Conservation (phyloP, 2,113 vertebrate species). For the Ciconia stormi region DNA sequence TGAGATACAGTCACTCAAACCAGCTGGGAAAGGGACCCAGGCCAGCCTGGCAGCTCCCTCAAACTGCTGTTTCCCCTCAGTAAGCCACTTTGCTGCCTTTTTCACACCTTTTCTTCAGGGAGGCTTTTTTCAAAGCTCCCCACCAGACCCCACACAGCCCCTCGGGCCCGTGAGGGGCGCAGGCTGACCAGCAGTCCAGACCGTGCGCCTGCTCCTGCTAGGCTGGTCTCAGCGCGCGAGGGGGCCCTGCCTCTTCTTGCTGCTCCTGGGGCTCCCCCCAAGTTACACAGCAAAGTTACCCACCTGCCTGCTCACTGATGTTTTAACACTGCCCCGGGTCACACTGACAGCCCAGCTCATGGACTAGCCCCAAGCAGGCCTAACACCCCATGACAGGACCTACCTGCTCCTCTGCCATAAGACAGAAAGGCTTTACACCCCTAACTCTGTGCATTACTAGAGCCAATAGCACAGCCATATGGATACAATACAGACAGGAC, state of each 20-base stretch:
- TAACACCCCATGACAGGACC: accelerated
- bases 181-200: accelerated
- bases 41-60: background rate
- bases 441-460: accelerated
- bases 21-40: background rate
- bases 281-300: background rate
- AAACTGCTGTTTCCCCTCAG: background rate
- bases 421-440: too few relatives aligned
- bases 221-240: accelerated
- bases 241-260: too few relatives aligned
- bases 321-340: accelerated
- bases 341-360: accelerated
- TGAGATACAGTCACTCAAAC: background rate
- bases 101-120: accelerated
- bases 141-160: too few relatives aligned
- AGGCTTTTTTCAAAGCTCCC: accelerated
- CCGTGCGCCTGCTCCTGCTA: accelerated
- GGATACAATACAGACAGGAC: accelerated
- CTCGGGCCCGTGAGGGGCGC: accelerated
- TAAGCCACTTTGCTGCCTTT: background rate
- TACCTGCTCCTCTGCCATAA: accelerated
- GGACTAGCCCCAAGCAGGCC: accelerated
- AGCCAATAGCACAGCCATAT: accelerated
- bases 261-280: background rate
- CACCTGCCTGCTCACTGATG: accelerated